Evolutionary conservation across 2,797 vertebrate genomes (phyloP).

Genomic region (Linurgus olivaceus): DNA sequence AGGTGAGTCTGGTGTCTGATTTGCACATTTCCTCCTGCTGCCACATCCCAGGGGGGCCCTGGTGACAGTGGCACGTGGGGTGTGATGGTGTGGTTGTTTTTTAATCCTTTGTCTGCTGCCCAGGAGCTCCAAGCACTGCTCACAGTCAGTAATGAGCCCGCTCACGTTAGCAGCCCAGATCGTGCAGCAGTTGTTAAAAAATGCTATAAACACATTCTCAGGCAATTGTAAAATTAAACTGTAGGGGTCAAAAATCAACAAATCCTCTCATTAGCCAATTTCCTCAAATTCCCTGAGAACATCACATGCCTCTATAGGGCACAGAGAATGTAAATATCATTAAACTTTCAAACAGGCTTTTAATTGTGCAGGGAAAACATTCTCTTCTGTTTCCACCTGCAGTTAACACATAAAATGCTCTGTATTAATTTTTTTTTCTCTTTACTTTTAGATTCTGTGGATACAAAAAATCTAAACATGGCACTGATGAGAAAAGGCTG

Average conservation of each 20-base stretch:
- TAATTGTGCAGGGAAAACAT: slow-evolving; percentile 63
- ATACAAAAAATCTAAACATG: slow-evolving; percentile 93
- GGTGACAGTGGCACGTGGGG: neutral
- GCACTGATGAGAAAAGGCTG: slow-evolving; percentile 91
- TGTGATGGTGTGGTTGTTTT: neutral
- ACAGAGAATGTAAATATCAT: slow-evolving; percentile 68
- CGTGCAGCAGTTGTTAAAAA: slow-evolving; percentile 72
- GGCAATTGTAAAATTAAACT: slow-evolving; percentile 74
- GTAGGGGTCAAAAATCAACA: slow-evolving; percentile 63
- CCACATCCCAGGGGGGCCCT: neutral
- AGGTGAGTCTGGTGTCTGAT: slow-evolving; percentile 78
- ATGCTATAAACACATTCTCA: slow-evolving; percentile 77
- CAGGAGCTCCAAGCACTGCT: neutral
- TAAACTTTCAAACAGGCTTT: slow-evolving; percentile 73
- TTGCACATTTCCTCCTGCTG: neutral
- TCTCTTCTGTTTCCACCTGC: slow-evolving; percentile 50
- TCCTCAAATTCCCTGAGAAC: slow-evolving; percentile 67
- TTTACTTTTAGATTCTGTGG: slow-evolving; percentile 89
- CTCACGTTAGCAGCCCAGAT: slow-evolving; percentile 34
- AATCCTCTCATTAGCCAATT: slow-evolving; percentile 74
- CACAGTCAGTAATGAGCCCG: slow-evolving; percentile 40
- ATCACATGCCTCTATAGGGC: slow-evolving; percentile 47
- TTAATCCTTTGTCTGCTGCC: neutral
- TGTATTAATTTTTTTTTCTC: neutral
- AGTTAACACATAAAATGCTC: slow-evolving; percentile 11